Evolutionary conservation across 2,888 invertebrate genomes (phyloP), one percentile per base, ranked within the genome.

Genomic region (Plebejus argus): DNA sequence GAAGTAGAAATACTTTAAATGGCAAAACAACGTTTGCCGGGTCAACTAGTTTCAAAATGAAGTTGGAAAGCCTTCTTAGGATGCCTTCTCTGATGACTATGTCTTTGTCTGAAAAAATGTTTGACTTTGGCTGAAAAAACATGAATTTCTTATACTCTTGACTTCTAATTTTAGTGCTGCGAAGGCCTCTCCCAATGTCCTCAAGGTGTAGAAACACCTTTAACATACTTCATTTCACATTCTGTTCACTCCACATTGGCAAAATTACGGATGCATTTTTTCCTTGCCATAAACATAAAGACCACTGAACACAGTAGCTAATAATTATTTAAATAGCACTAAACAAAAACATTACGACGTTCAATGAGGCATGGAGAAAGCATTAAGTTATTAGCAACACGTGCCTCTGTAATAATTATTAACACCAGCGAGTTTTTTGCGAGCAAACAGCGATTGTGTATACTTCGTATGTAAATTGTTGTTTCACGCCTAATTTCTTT

Each of bases 351-450:
- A 28, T 10, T 12, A 10, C 12, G 20, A 20, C 15, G 66, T 33
- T 5, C 28, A 66, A 15, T 33, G 66, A 66, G 28, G 66, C 66
- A 6, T 18, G 15, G 18, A 28, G 23, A 66, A 66, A 66, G 66
- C 66, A 66, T 66, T 66, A 66, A 66, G 66, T 66, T 66, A 66
- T 66, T 66, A 66, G 12, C 23, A 66, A 66, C 66, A 66, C 66
- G 33, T 66, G 66, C 66, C 66, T 15, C 61, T 28, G 66, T n/a
- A 28, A 1, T 66, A 33, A 66, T 66, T 66, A 66, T 33, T 45
- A 33, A 66, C 28, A 33, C 28, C 7, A 10, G 28, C 15, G 28
- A 66, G 66, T 66, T 66, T 66, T 33, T 66, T 33, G 66, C 6
- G 15, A 33, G 28, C 61, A 33, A 66, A 66, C 18, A 28, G 15